Evolutionary conservation across 2,888 invertebrate genomes (phyloP).

Genomic region (Meandrusa payeni): DNA sequence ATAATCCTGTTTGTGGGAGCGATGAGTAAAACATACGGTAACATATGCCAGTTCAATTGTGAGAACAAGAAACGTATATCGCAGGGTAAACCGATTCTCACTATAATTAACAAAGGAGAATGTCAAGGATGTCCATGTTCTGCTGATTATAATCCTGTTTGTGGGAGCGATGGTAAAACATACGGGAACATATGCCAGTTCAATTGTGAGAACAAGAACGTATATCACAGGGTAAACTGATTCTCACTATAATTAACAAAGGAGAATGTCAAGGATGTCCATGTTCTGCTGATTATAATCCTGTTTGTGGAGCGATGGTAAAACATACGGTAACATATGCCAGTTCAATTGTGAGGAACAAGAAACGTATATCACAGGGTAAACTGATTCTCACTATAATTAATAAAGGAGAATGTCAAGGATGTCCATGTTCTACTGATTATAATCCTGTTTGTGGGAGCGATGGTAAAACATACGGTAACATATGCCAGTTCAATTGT

Average conservation of each 20-base stretch:
- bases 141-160: slow-evolving; percentile 31
- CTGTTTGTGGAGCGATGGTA: background rate
- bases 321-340: background rate
- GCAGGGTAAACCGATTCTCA: slow-evolving; percentile 21
- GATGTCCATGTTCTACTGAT: background rate
- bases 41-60: slow-evolving; percentile 38
- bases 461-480: no score
- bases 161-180: slow-evolving; percentile 34
- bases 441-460: background rate
- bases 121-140: slow-evolving; percentile 31
- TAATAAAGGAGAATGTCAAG: background rate
- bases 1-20: slow-evolving; percentile 35
- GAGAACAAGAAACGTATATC: slow-evolving; percentile 28
- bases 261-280: background rate
- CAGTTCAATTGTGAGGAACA: background rate
- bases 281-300: background rate
- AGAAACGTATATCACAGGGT: background rate
- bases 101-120: slow-evolving; percentile 28
- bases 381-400: background rate
- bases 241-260: background rate
- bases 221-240: background rate
- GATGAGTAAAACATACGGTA: slow-evolving; percentile 80
- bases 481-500: no score
- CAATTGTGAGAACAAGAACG: slow-evolving; percentile 6
- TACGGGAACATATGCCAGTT: slow-evolving; percentile 34